Evolutionary conservation across 1,140 invertebrate species (phyloP), one percentile per base, ranked within the genome.

Genomic region (Nixonia krombeini): DNA sequence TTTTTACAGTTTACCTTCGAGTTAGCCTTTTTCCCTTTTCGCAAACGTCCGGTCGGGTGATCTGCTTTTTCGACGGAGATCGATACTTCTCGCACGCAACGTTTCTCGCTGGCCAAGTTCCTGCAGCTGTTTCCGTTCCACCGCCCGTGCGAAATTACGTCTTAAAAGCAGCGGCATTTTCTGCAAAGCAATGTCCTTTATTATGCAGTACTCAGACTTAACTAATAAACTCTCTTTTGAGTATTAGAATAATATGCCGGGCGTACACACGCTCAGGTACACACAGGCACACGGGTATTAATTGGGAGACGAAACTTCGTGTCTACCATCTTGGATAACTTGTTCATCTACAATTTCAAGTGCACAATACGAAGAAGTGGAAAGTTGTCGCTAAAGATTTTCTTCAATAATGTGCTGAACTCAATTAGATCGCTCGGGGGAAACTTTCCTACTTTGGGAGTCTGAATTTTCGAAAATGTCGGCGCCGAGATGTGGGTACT

Each of bases 61-160:
- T n/a, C 33, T 16, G 10, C 15, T 37, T 37, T 37, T 15, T 10
- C 12, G 33, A 37, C 33, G 2, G 33, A 37, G 33, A 37, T 37
- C 33, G 33, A 37, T 37, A 37, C 15, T 37, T 37, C 15, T 37
- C 33, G 33, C 33, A 37, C 33, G 33, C 33, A 15, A 37, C 6
- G 33, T 12, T 13, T 37, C 33, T 1, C 2, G 21, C 6, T 3
- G 6, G 21, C 21, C 6, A 21, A 37, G 10, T 37, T 37, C 15
- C 12, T 15, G 15, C 33, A 37, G 33, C 33, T 37, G 33, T 37
- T 37, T 37, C 33, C 33, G 33, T 15, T 37, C 9, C n/a, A 3
- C 2, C 7, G 10, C 7, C 12, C 5, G 1, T 15, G 33, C 12
- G 15, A 21, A 3, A 3, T 21, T 21, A 21, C 21, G 21, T 21